These are phyloP conservation scores for Astropecten irregularis DNA, from an alignment of 53 echinoderm and acorn worm genomes.

Conservation along the genomic window DNA sequence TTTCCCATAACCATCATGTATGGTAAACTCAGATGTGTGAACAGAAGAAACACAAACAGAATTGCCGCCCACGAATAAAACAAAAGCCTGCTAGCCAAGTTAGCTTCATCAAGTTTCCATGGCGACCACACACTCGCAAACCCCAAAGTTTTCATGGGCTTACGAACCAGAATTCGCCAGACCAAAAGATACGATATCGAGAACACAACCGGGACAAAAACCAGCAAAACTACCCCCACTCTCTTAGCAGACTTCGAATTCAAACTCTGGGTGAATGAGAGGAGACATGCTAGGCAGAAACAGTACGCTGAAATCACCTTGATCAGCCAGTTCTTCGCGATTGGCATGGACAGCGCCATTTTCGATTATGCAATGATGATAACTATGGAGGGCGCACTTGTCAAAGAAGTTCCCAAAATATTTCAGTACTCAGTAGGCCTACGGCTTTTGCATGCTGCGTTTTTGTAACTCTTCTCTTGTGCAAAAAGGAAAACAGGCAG, in stretches of 20 bases:
- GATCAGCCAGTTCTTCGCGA: not conserved
- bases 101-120: not conserved
- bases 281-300: not conserved
- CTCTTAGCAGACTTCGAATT: not conserved
- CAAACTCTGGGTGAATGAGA: not conserved
- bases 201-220: not conserved
- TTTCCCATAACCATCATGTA: constrained; percentile 5
- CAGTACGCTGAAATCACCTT: not conserved
- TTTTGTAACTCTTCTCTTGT: not conserved
- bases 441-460: too few relatives aligned
- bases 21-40: constrained; percentile 25
- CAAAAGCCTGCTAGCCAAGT: not conserved
- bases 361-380: too few relatives aligned
- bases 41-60: constrained; percentile 39
- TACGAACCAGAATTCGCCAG: constrained; percentile 24
- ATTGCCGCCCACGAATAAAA: constrained; percentile 21
- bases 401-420: too few relatives aligned
- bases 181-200: constrained; percentile 7
- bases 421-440: too few relatives aligned
- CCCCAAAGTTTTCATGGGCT: not conserved
- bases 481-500: not conserved
- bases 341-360: not conserved
- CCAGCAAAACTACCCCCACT: not conserved
- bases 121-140: not conserved
- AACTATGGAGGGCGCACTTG: too few relatives aligned